Conservation (phyloP, 2,797 vertebrate genomes). For the Lepilemur ruficaudatus region DNA sequence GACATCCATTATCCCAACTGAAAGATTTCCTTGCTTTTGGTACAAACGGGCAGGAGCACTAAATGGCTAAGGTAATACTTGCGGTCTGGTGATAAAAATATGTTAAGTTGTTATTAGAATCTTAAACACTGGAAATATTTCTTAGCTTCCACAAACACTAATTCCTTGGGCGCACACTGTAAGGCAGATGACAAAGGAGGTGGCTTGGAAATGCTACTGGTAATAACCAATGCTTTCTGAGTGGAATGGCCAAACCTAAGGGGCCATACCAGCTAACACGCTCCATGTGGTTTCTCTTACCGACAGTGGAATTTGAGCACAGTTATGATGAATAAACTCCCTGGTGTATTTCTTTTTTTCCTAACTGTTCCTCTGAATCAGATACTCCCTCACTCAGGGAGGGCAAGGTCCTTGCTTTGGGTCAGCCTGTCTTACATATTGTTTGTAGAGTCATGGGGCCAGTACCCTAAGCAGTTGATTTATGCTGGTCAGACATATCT, state of each 20-base stretch:
- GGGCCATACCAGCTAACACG: fast-evolving
- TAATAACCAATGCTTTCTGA: background rate
- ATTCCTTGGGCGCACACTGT: background rate
- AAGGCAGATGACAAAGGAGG: background rate
- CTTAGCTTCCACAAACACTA: background rate
- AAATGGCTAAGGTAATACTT: background rate
- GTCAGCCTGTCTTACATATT: background rate
- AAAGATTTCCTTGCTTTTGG: background rate
- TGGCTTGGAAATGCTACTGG: background rate
- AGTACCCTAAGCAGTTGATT: background rate
- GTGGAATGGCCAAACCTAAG: background rate
- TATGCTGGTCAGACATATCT: background rate
- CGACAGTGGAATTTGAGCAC: background rate
- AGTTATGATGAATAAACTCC: background rate
- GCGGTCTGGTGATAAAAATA: slow-evolving; percentile 4
- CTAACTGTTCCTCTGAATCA: background rate
- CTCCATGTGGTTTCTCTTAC: fast-evolving
- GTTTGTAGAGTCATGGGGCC: background rate
- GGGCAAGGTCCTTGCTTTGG: background rate
- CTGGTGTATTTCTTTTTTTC: background rate
- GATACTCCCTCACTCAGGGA: background rate
- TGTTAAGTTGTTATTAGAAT: background rate
- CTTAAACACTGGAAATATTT: background rate
- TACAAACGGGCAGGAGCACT: background rate
- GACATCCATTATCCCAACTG: background rate